A percentile compares a stretch with the other conserved stretches of the same genome.
Conservation (phyloP, 2,888 invertebrate genomes). For the Hirtodrosophila alboralis region DNA sequence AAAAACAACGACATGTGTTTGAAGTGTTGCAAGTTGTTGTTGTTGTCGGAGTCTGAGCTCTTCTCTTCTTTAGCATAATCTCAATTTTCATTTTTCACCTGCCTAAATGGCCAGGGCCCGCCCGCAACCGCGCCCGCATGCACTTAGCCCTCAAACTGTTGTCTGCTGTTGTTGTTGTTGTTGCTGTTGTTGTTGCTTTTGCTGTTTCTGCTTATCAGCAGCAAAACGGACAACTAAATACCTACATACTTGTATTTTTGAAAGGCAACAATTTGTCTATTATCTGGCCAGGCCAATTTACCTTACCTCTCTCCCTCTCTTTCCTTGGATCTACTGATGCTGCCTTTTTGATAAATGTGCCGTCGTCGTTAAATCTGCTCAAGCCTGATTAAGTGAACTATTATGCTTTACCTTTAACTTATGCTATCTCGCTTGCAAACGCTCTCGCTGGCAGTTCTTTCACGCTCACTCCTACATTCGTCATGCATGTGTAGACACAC, state of each 20-base stretch:
- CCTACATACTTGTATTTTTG: constrained; percentile 21
- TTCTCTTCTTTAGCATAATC: constrained; percentile 59
- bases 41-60: constrained; percentile 18
- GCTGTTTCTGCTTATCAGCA: constrained; percentile 61
- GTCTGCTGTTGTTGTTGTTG: constrained; percentile 8
- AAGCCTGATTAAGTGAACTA: constrained; percentile 79
- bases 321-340: constrained; percentile 28
- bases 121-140: constrained; percentile 44
- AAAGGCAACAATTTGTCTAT: constrained; percentile 68
- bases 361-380: constrained; percentile 64
- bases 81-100: constrained; percentile 77
- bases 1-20: constrained; percentile 70
- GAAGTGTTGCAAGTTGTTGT: constrained; percentile 34
- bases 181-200: constrained; percentile 3
- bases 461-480: constrained; percentile 45
- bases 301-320: not conserved
- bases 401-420: constrained; percentile 46
- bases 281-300: constrained; percentile 66
- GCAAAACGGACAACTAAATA: constrained; percentile 65
- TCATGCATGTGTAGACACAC: constrained; percentile 75
- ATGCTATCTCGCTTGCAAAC: constrained; percentile 4
- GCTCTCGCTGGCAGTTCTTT: constrained; percentile 12
- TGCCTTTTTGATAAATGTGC: constrained; percentile 60
- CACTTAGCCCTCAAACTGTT: constrained; percentile 50
- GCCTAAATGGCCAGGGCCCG: constrained; percentile 53